Base-by-base conservation (phyloP, 1,140 invertebrate genomes). In the Phocides pigmalion region DNA sequence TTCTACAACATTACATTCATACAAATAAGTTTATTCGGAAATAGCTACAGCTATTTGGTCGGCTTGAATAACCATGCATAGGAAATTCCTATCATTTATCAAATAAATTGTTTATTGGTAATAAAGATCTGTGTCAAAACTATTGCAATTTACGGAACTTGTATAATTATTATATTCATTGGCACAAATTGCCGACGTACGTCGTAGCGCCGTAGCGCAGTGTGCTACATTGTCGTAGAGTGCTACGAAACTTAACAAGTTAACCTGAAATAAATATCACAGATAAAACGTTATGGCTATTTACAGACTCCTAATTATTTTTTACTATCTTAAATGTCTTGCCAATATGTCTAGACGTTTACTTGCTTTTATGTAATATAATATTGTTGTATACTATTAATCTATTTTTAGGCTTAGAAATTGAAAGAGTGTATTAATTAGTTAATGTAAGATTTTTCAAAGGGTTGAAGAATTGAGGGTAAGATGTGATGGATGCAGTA, bases 401-500 rank as follows among this genome's bases (percentile, higher is more conserved):
- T n/a, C n/a, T n/a, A n/a, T n/a, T 39, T 12, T 12, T 39, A 39
- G 12, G 4, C 8, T n/a, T n/a, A n/a, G n/a, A 15, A 15, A 4
- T 41, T 58, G 11, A 44, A 11, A 15, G n/a, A 51, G 28, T 32
- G n/a, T n/a, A n/a, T n/a, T n/a, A n/a, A n/a, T 32, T 11, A 32
- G 5, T 32, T 8, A 32, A 1, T 5, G 9, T 32, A 32, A 32
- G 28, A 32, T 32, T 8, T 4, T 1, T 3, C 2, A 32, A 32
- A 59, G 56, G 11, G 16, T 61, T 49, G 20, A 61, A 35, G 42
- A 61, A 49, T 67, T 62, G 46, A 25, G 59, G 58, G 49, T 68
- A 72, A 81, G 72, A 75, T 67, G 68, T 79, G 81, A 82, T 64
- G 75, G 81, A 81, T 87, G 81, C 80, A 84, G 76, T 81, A 75